Base-by-base conservation (phyloP, 1,140 invertebrate species). In the Diplogasteroides magnus region DNA sequence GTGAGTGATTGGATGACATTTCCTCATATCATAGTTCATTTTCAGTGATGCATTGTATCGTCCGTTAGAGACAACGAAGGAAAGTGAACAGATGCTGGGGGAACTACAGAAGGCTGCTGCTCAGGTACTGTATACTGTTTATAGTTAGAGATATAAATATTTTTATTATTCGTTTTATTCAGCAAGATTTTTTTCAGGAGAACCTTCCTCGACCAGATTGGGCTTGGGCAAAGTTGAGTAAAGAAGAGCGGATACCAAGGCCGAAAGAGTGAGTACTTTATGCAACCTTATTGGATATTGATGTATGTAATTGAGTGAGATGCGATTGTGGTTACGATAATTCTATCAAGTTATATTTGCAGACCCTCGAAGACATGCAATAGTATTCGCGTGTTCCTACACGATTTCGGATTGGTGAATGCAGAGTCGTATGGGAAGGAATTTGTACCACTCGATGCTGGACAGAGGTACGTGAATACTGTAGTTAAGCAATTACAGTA, bases 381-480 rank as follows among this genome's bases (percentile, higher is more conserved):
- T 67, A 72, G 76, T 1, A 71, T 81, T 60, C 78, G 81, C 11
- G 69, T 80, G 37, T 80, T 83, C 60, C 72, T 82, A 3, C 81
- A 82, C 63, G 81, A 83, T 65, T 66, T 82, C 60, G 80, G 80
- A 37, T 60, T 83, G 25, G 56, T 82, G 11, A 75, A 77, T 66
- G 64, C 70, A 55, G 58, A 64, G 26, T 48, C 68, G 25, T 79
- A 63, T 65, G 79, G 79, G 23, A 69, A 71, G 3, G 71, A 73
- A 26, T 56, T 81, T 25, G 66, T 75, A 19, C 56, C 71, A 19
- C 64, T 81, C 48, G 78, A 81, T 68, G 67, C 61, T 26, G 60
- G 58, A 19, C 60, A 59, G 59, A 68, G 67, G 67, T 68, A 60
- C 19, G 57, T 62, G 75, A 74, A 2, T 61, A 60, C 6, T 48